Base-by-base conservation (phyloP, 1,140 invertebrate genomes). In the Tigriopus japonicus region DNA sequence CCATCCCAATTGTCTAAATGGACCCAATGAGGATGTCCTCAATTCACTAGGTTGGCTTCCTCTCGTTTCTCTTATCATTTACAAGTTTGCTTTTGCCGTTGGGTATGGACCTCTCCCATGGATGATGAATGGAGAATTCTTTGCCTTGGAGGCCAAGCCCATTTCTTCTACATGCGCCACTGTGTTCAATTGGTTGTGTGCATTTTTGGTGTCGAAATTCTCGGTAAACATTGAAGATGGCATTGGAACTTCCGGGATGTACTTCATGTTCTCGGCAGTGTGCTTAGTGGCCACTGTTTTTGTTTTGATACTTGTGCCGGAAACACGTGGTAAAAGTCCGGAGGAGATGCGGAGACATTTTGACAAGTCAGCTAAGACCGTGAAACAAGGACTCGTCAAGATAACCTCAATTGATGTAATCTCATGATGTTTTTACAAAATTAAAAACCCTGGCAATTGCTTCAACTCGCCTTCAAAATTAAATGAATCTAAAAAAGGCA, bases 241-340 rank as follows among this genome's bases (percentile, higher is more conserved):
- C 1, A 54, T 59, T 6, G 19, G 51, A n/a, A 40, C 60, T 54
- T 51, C 62, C 2, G 60, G 23, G 15, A 52, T 49, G 28, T 96
- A 93, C 73, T 91, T 83, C 79, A 76, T 90, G 63, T 93, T 90
- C 68, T 80, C 81, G 13, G 74, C 68, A 0, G 78, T 89, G 63
- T 88, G 86, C 76, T 70, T 78, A 0, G 1, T 79, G 1, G 84
- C 81, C 0, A 76, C 82, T 0, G 67, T 84, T n/a, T 87, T 87
- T 68, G 80, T 85, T 10, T 79, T 78, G 40, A 74, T 85, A 35
- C 70, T 84, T 24, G 76, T 97, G 9, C 86, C 87, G 0, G 92
- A 97, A 75, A 96, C 91, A 0, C 92, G 89, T 70, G 90, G 90
- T 1, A 88, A 86, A 70, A 82, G 77, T 23, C 73, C 84, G n/a